A percentile compares a stretch with the other conserved stretches of the same genome.
These are phyloP conservation scores for Ormyrus labotus DNA, from an alignment of 2,888 invertebrate species.

Conservation along the genomic window DNA sequence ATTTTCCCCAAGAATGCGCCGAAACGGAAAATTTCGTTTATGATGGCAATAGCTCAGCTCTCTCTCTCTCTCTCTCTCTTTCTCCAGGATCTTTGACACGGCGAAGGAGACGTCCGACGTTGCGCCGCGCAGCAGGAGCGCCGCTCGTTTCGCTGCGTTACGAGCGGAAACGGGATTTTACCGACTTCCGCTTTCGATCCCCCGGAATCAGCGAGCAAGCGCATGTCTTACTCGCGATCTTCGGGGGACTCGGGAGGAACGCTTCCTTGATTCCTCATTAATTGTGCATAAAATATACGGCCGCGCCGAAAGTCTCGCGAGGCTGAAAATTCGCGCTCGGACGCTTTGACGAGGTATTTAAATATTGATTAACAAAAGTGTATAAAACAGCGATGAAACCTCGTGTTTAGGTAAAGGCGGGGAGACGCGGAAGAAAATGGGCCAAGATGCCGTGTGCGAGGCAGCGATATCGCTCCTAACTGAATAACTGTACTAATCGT, in stretches of 20 bases:
- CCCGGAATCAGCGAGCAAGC: constrained; percentile 5
- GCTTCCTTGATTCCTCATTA: too few relatives aligned
- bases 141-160: constrained; percentile 17
- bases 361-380: too few relatives aligned
- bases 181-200: constrained; percentile 29
- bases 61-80: neutral
- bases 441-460: constrained; percentile 38
- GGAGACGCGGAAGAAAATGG: constrained; percentile 26
- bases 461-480: constrained; percentile 51
- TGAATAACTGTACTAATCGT: constrained; percentile 55
- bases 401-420: neutral
- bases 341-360: too few relatives aligned
- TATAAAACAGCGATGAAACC: too few relatives aligned
- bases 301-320: too few relatives aligned
- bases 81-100: constrained; percentile 16
- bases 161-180: constrained; percentile 40
- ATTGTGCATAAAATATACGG: too few relatives aligned
- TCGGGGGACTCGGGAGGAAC: neutral
- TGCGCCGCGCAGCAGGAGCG: too few relatives aligned
- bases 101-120: neutral
- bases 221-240: constrained; percentile 2
- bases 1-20: neutral
- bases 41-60: constrained; percentile 23
- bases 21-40: constrained; percentile 43
- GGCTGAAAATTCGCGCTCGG: too few relatives aligned